Evolutionary conservation across 2,888 invertebrate species (phyloP).

Genomic region (Metellina segmentata): DNA sequence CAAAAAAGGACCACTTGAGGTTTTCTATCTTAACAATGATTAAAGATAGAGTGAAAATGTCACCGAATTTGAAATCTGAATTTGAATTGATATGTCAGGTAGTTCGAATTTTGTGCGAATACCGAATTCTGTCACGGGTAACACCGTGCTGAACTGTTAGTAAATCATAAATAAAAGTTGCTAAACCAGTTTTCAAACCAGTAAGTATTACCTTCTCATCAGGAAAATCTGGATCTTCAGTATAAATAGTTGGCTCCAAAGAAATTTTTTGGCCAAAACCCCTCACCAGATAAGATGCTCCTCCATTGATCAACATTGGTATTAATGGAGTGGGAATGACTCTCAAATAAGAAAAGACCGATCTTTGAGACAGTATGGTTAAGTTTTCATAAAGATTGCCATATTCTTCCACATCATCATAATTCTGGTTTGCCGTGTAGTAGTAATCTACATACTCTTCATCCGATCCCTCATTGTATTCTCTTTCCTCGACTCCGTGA

Average conservation of each 20-base stretch:
- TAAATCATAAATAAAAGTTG: no score
- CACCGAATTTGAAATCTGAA: no score
- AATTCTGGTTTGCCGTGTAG: constrained; percentile 4
- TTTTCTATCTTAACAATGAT: no score
- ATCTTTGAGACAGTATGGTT: constrained; percentile 40
- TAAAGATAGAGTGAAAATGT: no score
- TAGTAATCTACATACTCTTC: constrained; percentile 41
- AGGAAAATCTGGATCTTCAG: constrained; percentile 77
- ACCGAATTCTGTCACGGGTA: no score
- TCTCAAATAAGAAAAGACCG: constrained; percentile 69
- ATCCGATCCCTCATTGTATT: constrained; percentile 12
- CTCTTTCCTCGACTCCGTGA: not conserved
- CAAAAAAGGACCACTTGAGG: no score
- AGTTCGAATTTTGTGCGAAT: no score
- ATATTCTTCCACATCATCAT: constrained; percentile 44
- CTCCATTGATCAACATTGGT: constrained; percentile 70
- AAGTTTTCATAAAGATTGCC: constrained; percentile 29
- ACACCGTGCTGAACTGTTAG: no score
- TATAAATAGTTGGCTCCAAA: constrained; percentile 71
- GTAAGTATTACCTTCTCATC: constrained; percentile 33
- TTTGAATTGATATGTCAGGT: no score
- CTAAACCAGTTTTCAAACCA: no score
- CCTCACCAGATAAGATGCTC: constrained; percentile 72
- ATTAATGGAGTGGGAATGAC: constrained; percentile 75
- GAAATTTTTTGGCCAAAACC: constrained; percentile 74